Evolutionary conservation across 2,797 vertebrate genomes (phyloP).

Genomic region (Gila robusta): DNA sequence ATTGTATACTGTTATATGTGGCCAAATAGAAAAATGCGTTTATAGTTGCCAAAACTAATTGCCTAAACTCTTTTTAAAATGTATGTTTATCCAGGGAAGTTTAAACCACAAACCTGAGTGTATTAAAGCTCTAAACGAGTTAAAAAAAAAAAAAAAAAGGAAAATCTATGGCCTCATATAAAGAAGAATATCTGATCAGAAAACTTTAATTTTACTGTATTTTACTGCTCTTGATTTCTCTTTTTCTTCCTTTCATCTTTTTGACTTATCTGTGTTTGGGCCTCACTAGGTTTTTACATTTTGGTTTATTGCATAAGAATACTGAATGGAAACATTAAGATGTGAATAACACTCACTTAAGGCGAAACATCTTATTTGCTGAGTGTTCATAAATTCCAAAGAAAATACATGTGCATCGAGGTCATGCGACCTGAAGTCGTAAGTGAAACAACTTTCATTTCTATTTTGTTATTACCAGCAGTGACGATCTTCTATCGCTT

Average conservation of each 20-base stretch:
- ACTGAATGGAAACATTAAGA: neutral
- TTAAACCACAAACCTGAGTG: too few relatives aligned
- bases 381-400: neutral
- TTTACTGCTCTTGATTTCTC: constrained; percentile 53
- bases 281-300: neutral
- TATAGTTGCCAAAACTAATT: too few relatives aligned
- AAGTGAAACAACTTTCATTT: neutral
- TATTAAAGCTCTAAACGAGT: too few relatives aligned
- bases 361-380: neutral
- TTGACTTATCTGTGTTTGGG: constrained; percentile 69
- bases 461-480: neutral
- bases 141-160: too few relatives aligned
- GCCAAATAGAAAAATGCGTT: neutral
- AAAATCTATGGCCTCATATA: too few relatives aligned
- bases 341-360: neutral
- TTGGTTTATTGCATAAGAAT: neutral
- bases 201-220: too few relatives aligned
- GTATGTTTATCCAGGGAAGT: too few relatives aligned
- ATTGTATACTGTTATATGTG: too few relatives aligned
- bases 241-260: constrained; percentile 26
- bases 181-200: too few relatives aligned
- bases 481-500: neutral
- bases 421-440: neutral
- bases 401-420: neutral
- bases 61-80: too few relatives aligned